Evolutionary conservation across 1,140 invertebrate species (phyloP).

Genomic region (Scaptomyza graminum): DNA sequence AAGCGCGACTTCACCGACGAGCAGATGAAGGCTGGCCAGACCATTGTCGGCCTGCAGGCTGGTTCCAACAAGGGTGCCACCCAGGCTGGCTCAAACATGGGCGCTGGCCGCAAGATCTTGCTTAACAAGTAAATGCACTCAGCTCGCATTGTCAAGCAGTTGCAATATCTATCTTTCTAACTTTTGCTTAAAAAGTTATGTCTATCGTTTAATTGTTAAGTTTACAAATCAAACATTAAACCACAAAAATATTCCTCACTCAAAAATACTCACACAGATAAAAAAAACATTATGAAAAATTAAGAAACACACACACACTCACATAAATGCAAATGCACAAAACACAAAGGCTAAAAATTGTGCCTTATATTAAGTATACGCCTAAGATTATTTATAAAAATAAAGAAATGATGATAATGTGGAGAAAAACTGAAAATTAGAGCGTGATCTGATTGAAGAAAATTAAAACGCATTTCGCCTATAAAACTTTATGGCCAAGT

Average conservation of each 20-base stretch:
- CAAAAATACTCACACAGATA: constrained; percentile 45
- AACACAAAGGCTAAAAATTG: constrained; percentile 53
- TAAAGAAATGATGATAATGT: constrained; percentile 62
- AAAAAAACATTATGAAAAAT: neutral
- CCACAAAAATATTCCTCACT: constrained; percentile 64
- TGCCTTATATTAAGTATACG: constrained; percentile 76
- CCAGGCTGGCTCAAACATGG: constrained; percentile 96
- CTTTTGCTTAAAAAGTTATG: constrained; percentile 15
- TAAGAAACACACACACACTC: constrained; percentile 39
- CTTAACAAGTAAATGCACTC: constrained; percentile 90
- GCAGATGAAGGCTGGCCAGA: constrained; percentile 94
- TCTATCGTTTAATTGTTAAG: constrained; percentile 47
- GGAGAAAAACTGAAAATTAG: constrained; percentile 31
- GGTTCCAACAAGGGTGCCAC: constrained; percentile 98
- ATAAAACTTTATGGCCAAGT: constrained; percentile 19
- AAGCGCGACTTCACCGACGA: constrained; percentile 96
- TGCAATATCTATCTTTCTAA: constrained; percentile 28
- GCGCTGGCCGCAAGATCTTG: constrained; percentile 94
- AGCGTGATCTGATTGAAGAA: constrained; percentile 23
- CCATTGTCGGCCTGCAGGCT: constrained; percentile 96
- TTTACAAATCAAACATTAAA: constrained; percentile 48
- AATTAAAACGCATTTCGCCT: constrained; percentile 12
- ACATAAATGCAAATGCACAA: constrained; percentile 49
- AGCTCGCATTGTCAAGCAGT: neutral
- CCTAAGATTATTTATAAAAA: constrained; percentile 78